Evolutionary conservation across 1,140 invertebrate species (phyloP), one percentile per base, ranked within the genome.

Genomic region (Lepidostoma basale): DNA sequence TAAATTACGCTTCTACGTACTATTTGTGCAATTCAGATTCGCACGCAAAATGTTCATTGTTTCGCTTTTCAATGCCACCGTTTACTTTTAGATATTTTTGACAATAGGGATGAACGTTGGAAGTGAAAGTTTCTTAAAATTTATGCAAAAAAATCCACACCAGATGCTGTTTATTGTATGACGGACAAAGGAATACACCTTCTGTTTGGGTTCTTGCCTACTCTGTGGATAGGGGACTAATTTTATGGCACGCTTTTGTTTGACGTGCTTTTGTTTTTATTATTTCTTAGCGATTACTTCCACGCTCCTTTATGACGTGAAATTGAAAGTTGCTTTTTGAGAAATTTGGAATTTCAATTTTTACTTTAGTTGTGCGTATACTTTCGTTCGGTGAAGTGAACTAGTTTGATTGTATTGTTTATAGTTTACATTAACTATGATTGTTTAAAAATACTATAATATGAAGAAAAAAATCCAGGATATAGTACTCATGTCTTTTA

Each of bases 71-170:
- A 59, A 59, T 59, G 33, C 36, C 33, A 59, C 16, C 9, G 56
- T 56, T 39, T 56, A 18, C 18, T 23, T 49, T 26, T 12, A 49
- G 45, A 23, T n/a, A 12, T 23, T 33, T 56, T 3, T 1, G 30
- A 56, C 28, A 36, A 56, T 28, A n/a, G 28, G 2, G 18, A 36
- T 18, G 6, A 56, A 18, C 52, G 3, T 60, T 12, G 6, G 16
- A 3, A 58, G 63, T 44, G 63, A 66, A 66, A 66, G 47, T 64
- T 66, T 3, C 22, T 28, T 49, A 12, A 36, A 58, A 67, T 67
- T 58, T 67, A 67, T 67, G 54, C 64, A 59, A 59, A 67, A 66
- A 64, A 30, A 23, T 25, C 23, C 20, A 14, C 16, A 16, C 10
- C 52, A 67, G 52, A 47, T 59, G 52, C 42, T 60, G 16, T 25